phyloP scores from a whole-genome alignment of 2,888 invertebrate species.

The Pediacus dermestoides region DNA sequence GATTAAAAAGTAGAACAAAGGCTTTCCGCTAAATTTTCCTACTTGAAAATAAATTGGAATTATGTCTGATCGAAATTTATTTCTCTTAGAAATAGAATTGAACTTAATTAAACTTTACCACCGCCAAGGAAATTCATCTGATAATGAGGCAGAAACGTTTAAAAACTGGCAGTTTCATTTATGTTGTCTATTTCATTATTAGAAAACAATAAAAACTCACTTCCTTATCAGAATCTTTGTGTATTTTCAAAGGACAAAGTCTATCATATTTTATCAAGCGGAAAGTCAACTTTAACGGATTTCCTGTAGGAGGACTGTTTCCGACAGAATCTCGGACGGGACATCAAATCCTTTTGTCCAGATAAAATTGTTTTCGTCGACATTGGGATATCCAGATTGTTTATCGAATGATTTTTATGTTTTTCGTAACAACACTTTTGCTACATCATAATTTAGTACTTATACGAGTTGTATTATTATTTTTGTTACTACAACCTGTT shows the following conservation, averaged over 20 bases:
- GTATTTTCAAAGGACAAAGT: conserved; percentile 13
- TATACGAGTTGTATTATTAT: too few species aligned
- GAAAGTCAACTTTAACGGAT: conserved; percentile 20
- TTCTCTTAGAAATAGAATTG: conserved; percentile 24
- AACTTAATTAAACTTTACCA: conserved; percentile 33
- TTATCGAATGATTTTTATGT: too few species aligned
- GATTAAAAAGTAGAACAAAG: too few species aligned
- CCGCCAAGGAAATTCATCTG: conserved; percentile 23
- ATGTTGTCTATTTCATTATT: conserved; percentile 13
- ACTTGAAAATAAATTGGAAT: conserved; percentile 24
- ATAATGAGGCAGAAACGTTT: conserved; percentile 26
- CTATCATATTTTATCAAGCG: conserved; percentile 21
- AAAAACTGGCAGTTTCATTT: conserved; percentile 22
- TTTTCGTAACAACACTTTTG: too few species aligned
- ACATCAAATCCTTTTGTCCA: conserved; percentile 17
- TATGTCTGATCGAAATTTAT: conserved; percentile 27
- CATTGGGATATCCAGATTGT: too few species aligned
- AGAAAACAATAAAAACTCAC: too few species aligned
- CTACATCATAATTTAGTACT: too few species aligned
- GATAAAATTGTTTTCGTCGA: conserved; percentile 2
- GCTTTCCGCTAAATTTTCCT: conserved; percentile 3
- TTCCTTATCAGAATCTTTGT: too few species aligned
- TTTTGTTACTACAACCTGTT: too few species aligned
- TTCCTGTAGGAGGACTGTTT: conserved; percentile 18
- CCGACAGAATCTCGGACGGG: conserved; percentile 17